Evolutionary conservation across 2,797 vertebrate species (phyloP), one percentile per base, ranked within the genome.

Genomic region (Diceros bicornis): DNA sequence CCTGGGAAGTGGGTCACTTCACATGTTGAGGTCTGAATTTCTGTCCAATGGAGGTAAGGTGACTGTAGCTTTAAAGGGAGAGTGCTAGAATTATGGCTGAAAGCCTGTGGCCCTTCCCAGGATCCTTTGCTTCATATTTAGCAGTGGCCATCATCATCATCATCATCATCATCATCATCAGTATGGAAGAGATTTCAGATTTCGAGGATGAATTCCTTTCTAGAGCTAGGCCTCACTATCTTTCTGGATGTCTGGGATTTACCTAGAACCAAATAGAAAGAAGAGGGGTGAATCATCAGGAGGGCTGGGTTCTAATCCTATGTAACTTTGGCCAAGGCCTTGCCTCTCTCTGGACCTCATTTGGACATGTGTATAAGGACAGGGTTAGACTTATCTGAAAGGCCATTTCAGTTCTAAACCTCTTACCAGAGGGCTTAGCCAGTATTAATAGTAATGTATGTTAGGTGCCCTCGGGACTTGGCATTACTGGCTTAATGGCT

Each of bases 371-470:
- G 4, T 95, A 0, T 34, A 93, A 96, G 11, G 61, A 75, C 23
- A 94, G 16, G 13, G 16, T 52, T 83, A 94, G 41, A 64, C 25
- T 62, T 90, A 92, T 93, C 14, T 83, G 29, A 74, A 91, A 75
- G n/a, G 7, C 17, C 50, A 50, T 66, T 89, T 97, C 55, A 47
- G 1, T 41, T 88, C 50, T 59, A 50, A 59, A 25, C 14, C 4
- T 91, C 7, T 94, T 88, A 32, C 20, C 95, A 88, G 79, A 86
- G 4, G 34, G 9, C n/a, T 92, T 83, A 91, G 8, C 9, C 34
- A 44, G 1, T 71, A 82, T 79, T 72, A 64, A 62, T 68, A 61
- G 1, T 81, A 55, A 32, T 25, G 29, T 59, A 10, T n/a, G 64
- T 94, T 62, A 85, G 25, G 6, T 64, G 25, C 29, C 37, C 21